Conservation (phyloP, 2,888 invertebrate genomes). For the Nymphalis c-album region DNA sequence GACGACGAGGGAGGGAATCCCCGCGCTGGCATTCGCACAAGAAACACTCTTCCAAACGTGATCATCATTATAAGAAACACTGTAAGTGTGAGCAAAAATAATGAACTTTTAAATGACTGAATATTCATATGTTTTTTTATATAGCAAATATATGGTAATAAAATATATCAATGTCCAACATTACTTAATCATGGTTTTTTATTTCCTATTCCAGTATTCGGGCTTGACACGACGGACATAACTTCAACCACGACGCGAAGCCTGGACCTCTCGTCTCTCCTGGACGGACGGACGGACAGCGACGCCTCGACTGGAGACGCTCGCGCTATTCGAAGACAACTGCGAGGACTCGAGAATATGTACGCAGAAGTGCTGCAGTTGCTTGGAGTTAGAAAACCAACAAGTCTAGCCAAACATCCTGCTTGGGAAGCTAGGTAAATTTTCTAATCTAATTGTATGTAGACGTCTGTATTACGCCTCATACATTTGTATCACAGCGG, state of each 20-base stretch:
- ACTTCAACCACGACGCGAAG: slow-evolving; percentile 90
- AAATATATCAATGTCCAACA: background rate
- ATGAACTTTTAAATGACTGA: too few species aligned
- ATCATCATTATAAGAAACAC: slow-evolving; percentile 82
- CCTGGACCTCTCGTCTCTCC: slow-evolving; percentile 88
- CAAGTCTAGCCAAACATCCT: slow-evolving; percentile 64
- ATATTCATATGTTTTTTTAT: background rate
- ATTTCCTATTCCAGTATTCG: slow-evolving; percentile 80
- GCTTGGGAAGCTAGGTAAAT: slow-evolving; percentile 79
- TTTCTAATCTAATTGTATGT: background rate
- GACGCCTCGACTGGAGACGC: slow-evolving; percentile 89
- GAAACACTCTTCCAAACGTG: slow-evolving; percentile 81
- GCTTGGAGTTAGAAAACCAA: slow-evolving; percentile 59
- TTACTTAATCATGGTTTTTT: background rate
- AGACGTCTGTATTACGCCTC: too few species aligned
- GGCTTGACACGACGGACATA: slow-evolving; percentile 87
- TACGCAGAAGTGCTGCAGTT: slow-evolving; percentile 88
- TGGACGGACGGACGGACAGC: slow-evolving; percentile 88
- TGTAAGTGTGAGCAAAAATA: slow-evolving; percentile 61
- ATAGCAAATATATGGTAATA: background rate
- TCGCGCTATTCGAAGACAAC: slow-evolving; percentile 88
- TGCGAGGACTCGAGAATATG: slow-evolving; percentile 92
- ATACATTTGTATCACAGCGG: too few species aligned
- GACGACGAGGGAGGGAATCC: slow-evolving; percentile 70
- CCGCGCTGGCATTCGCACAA: slow-evolving; percentile 78